Percentiles rank a stretch among this genome's conserved stretches.
phyloP scores from a whole-genome alignment of 1,140 invertebrate species.

The Streblospio benedicti region DNA sequence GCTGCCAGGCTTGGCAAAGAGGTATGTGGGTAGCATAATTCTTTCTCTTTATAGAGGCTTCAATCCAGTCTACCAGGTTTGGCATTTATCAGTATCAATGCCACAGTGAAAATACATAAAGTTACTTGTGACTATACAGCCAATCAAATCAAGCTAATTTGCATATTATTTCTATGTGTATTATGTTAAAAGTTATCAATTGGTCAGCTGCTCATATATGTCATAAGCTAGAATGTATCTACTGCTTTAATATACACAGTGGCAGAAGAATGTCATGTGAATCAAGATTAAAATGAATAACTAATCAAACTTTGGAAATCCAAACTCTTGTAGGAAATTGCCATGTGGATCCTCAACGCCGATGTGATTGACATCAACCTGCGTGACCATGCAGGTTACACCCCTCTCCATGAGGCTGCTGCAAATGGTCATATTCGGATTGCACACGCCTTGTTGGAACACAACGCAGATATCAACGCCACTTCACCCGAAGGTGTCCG shows the following conservation, averaged over 20 bases:
- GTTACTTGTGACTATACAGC: no score
- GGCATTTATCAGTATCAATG: no score
- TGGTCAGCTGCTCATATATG: no score
- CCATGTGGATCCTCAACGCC: conserved; percentile 78
- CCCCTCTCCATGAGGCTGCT: conserved; percentile 83
- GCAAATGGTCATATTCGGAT: conserved; percentile 76
- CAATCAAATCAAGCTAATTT: no score
- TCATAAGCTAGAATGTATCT: no score
- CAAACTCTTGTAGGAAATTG: conserved; percentile 74
- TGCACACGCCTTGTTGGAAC: conserved; percentile 65
- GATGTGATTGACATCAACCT: conserved; percentile 70
- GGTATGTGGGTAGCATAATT: conserved; percentile 51
- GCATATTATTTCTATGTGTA: not conserved
- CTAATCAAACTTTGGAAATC: no score
- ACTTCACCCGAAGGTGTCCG: conserved; percentile 81
- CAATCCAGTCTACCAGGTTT: no score
- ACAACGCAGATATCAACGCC: conserved; percentile 79
- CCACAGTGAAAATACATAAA: no score
- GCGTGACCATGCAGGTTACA: conserved; percentile 88
- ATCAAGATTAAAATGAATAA: no score
- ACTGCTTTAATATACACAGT: no score
- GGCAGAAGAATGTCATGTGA: no score
- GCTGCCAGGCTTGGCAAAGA: conserved; percentile 78
- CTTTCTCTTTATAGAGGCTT: no score
- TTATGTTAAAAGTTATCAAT: not conserved